Conservation (phyloP, 2,113 vertebrate genomes). For the Eupsittula cactorum region DNA sequence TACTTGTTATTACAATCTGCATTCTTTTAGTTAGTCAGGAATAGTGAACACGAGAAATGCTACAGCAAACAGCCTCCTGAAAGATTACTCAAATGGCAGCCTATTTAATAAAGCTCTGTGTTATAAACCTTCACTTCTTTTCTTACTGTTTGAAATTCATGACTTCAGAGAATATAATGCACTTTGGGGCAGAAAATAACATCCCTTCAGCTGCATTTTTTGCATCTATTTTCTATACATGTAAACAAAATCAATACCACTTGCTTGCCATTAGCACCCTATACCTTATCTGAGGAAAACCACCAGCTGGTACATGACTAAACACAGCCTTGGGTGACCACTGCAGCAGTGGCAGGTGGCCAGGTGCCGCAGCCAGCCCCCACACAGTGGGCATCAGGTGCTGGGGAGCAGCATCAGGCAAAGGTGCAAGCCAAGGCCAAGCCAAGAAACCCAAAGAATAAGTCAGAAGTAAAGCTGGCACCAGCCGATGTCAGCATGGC, state of each 20-base stretch:
- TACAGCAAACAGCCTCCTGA: not conserved
- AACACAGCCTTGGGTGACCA: not conserved
- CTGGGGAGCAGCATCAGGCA: not conserved
- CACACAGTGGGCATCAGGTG: fast-evolving
- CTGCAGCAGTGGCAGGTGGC: not conserved
- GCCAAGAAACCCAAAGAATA: not conserved
- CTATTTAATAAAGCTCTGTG: not conserved
- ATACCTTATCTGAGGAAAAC: not conserved
- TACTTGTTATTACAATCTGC: not conserved
- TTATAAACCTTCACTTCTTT: not conserved
- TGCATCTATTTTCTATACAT: not conserved
- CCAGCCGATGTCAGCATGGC: fast-evolving
- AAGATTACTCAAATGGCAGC: not conserved
- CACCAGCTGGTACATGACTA: not conserved
- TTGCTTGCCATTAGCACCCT: not conserved
- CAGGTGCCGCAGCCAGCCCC: not conserved
- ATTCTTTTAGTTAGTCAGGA: not conserved
- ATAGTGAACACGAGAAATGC: not conserved
- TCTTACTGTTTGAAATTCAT: not conserved
- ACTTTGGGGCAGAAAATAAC: not conserved
- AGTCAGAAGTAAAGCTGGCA: not conserved
- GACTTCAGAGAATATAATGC: not conserved
- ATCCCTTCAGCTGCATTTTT: not conserved
- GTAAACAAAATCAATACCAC: not conserved
- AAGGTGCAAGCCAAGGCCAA: not conserved